These are phyloP conservation scores for Mus spretus DNA, from an alignment of 2,797 vertebrate species.

Conservation along the genomic window DNA sequence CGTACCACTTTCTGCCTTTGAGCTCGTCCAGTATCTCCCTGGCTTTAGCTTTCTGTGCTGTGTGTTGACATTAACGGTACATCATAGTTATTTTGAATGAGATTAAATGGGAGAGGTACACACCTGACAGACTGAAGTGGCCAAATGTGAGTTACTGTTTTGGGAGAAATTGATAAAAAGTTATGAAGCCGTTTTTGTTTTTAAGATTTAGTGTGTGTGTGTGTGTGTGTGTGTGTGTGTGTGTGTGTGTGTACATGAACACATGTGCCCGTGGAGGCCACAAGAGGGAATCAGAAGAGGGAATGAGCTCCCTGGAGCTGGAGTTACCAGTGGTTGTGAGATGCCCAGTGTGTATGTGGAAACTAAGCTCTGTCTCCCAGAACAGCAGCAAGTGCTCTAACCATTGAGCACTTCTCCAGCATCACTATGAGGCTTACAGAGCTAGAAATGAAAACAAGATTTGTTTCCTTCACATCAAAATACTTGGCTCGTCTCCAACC, in stretches of 20 bases:
- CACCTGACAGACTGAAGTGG: not conserved
- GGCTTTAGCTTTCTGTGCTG: not conserved
- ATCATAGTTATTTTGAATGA: not conserved
- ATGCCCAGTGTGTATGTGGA: not conserved
- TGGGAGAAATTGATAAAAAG: not conserved
- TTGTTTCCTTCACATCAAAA: not conserved
- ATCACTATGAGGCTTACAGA: not conserved
- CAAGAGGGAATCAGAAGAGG: not conserved
- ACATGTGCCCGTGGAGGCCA: not conserved
- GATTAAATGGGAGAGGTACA: not conserved
- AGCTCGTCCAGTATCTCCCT: not conserved
- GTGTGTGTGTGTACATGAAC: not conserved
- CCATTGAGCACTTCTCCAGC: not conserved
- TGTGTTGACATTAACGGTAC: not conserved
- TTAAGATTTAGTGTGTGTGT: not conserved
- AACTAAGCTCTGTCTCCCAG: not conserved
- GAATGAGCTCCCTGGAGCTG: not conserved
- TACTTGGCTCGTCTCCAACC: not conserved
- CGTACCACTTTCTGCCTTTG: not conserved
- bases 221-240: not conserved
- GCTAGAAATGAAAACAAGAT: not conserved
- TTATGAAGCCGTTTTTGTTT: not conserved
- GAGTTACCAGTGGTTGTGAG: not conserved
- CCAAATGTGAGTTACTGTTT: not conserved
- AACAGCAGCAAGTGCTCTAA: not conserved